These are phyloP conservation scores for Drosophila birchii DNA, from an alignment of 2,888 invertebrate genomes.

Conservation along the genomic window DNA sequence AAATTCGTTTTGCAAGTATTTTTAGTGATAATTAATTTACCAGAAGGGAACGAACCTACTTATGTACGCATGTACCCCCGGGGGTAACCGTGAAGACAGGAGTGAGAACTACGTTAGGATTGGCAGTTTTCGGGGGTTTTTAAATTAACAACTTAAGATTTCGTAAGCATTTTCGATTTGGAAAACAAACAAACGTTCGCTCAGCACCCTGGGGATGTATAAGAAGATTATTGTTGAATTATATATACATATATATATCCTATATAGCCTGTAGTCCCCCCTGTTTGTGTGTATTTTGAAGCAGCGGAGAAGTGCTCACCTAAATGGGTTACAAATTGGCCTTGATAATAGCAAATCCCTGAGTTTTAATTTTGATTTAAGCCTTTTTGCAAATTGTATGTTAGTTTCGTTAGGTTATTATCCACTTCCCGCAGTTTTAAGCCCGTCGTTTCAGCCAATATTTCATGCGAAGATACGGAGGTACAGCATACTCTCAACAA, in stretches of 20 bases:
- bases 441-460: constrained; percentile 22
- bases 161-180: constrained; percentile 14
- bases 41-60: constrained; percentile 26
- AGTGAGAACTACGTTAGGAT: constrained; percentile 5
- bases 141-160: constrained; percentile 9
- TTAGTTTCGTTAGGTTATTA: constrained; percentile 40
- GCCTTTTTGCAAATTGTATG: constrained; percentile 11
- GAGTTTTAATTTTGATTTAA: constrained; percentile 29
- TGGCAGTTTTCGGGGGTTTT: constrained; percentile 13
- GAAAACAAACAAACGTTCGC: constrained; percentile 5
- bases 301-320: constrained; percentile 37
- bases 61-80: not conserved
- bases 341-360: constrained; percentile 74
- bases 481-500: constrained; percentile 52
- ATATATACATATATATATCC: constrained; percentile 13
- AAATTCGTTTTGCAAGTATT: constrained; percentile 63
- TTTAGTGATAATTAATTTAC: constrained; percentile 55
- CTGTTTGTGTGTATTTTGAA: constrained; percentile 17
- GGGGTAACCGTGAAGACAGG: not conserved
- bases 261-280: constrained; percentile 27
- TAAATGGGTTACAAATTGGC: constrained; percentile 55
- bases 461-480: constrained; percentile 29
- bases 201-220: constrained; percentile 15
- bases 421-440: constrained; percentile 13
- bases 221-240: constrained; percentile 21